Evolutionary conservation across 1,140 invertebrate species (phyloP), one percentile per base, ranked within the genome.

Genomic region (Vollenhovia emeryi): DNA sequence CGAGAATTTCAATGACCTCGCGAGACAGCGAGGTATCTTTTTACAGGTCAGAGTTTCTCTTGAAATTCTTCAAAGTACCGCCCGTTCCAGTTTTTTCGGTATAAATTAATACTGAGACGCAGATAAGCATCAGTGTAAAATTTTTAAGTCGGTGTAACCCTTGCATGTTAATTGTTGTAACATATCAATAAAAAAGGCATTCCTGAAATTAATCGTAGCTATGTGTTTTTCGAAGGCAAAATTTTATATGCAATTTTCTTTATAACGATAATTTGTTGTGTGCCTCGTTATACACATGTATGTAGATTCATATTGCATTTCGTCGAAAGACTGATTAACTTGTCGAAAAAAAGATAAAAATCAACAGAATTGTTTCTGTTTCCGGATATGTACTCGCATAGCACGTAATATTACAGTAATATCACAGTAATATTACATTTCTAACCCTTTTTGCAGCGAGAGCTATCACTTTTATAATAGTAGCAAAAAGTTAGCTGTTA

Each of bases 111-210:
- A 48, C 57, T 66, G 50, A 84, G 71, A 84, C 62, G 13, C 21
- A 76, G 40, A 79, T 73, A 76, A 88, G 48, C 75, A 84, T 76
- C 74, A 76, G 89, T 93, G 89, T 93, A 85, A 88, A 89, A 90
- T 89, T 89, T 87, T 84, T 89, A 82, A 90, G 76, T 87, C 86
- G 88, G 84, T 92, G 86, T 92, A 93, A 92, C 60, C 91, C 89
- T 87, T 93, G 93, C 92, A 93, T 94, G 93, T 90, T 93, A 62
- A 92, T 91, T 92, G 92, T 93, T 93, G 92, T 94, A 89, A 92
- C 45, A 90, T 91, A 89, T 93, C 86, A 93, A 94, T 93, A 93
- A 94, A 84, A 87, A 68, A 76, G 13, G 11, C n/a, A 66, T 24
- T 66, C 30, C 45, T n/a, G 27, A 60, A 15, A 78, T 45, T 45